These are phyloP conservation scores for Alligator sinensis DNA, from an alignment of 2,113 vertebrate species.

Conservation along the genomic window DNA sequence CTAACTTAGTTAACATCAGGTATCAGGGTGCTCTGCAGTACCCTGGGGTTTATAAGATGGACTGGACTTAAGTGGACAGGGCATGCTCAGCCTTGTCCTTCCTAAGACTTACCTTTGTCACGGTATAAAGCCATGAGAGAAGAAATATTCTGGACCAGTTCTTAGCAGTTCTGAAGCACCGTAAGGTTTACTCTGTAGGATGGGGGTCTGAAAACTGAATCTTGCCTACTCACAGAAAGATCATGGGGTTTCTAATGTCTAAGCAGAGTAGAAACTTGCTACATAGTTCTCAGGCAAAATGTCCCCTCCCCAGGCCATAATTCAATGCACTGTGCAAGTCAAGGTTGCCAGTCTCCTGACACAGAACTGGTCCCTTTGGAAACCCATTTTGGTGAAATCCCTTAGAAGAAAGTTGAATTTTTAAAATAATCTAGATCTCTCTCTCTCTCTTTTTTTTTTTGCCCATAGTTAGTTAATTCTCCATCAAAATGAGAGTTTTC, in stretches of 20 bases:
- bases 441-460: neutral
- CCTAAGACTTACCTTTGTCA: too few relatives aligned
- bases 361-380: neutral
- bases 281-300: neutral
- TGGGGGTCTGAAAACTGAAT: neutral
- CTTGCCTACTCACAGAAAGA: neutral
- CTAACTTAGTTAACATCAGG: too few relatives aligned
- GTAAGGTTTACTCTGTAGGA: neutral
- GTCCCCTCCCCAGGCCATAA: neutral
- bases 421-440: neutral
- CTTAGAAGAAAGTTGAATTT: neutral
- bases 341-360: neutral
- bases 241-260: neutral
- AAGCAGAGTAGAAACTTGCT: neutral
- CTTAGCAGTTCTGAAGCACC: neutral
- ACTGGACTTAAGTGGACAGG: too few relatives aligned
- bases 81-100: too few relatives aligned
- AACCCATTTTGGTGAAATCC: neutral
- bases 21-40: too few relatives aligned
- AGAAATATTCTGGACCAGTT: neutral
- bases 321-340: accelerated
- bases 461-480: neutral
- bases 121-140: too few relatives aligned
- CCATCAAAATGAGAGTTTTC: slow-evolving; percentile 21
- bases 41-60: too few relatives aligned